Percentiles rank a stretch among this genome's conserved stretches.
phyloP scores from a whole-genome alignment of 2,113 vertebrate species.

The Psophia crepitans region DNA sequence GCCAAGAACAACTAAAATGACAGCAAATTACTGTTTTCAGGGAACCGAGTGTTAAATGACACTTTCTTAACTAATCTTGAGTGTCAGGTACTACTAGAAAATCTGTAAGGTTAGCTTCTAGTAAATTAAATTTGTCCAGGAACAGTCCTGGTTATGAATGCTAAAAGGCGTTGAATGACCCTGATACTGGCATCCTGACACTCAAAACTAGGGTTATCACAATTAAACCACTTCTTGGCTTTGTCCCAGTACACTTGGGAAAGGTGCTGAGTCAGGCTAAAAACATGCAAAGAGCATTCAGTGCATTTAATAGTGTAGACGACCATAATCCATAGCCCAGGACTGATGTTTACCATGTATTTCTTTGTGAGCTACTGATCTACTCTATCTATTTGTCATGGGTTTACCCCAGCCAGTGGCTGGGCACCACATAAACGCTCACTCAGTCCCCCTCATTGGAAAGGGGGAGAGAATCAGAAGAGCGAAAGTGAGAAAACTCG shows the following conservation, averaged over 20 bases:
- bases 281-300: not conserved
- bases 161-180: not conserved
- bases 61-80: not conserved
- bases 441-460: too few species aligned
- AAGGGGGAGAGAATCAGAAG: too few species aligned
- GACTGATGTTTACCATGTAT: fast-evolving
- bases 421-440: too few species aligned
- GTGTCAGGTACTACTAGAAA: not conserved
- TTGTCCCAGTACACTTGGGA: not conserved
- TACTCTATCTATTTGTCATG: not conserved
- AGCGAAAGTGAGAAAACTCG: too few species aligned
- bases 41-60: not conserved
- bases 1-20: not conserved
- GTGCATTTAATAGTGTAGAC: not conserved
- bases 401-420: too few species aligned
- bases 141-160: not conserved
- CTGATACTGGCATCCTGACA: not conserved
- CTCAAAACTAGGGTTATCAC: not conserved
- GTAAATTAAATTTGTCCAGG: not conserved
- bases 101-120: not conserved
- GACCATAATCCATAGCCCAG: not conserved
- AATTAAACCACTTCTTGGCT: not conserved
- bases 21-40: not conserved
- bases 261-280: not conserved
- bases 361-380: not conserved